These are phyloP conservation scores for Spatulosminthurus flaviceps DNA, from an alignment of 2,888 invertebrate species.

Conservation along the genomic window DNA sequence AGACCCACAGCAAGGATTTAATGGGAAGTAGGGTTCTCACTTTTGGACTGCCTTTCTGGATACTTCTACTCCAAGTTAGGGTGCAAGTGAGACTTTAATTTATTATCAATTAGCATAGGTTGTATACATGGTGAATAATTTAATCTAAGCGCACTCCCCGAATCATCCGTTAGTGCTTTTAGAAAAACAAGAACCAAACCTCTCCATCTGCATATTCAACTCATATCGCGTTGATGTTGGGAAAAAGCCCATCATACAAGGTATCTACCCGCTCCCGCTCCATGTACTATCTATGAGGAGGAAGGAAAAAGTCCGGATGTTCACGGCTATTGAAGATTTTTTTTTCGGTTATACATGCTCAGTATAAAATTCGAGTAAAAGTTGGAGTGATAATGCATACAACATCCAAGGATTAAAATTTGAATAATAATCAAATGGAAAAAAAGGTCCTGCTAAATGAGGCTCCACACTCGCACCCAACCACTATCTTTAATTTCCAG, in stretches of 20 bases:
- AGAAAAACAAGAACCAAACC: background rate
- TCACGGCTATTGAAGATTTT: background rate
- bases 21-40: background rate
- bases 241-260: no score
- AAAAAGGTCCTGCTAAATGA: background rate
- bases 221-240: no score
- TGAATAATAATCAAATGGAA: background rate
- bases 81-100: constrained; percentile 26
- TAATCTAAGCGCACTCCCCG: background rate
- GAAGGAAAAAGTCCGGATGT: constrained; percentile 1
- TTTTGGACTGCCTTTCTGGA: background rate
- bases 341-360: background rate
- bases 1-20: background rate
- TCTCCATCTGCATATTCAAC: no score
- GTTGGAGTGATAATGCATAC: background rate
- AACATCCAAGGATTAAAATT: background rate
- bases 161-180: background rate
- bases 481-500: background rate
- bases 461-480: background rate
- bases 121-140: constrained; percentile 26
- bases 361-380: background rate
- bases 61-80: background rate
- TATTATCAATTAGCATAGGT: constrained; percentile 32
- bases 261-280: no score
- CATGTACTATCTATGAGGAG: no score